Percentiles rank a stretch among this genome's conserved stretches.
Conservation (phyloP, 2,113 vertebrate species). For the Vicugna pacos region DNA sequence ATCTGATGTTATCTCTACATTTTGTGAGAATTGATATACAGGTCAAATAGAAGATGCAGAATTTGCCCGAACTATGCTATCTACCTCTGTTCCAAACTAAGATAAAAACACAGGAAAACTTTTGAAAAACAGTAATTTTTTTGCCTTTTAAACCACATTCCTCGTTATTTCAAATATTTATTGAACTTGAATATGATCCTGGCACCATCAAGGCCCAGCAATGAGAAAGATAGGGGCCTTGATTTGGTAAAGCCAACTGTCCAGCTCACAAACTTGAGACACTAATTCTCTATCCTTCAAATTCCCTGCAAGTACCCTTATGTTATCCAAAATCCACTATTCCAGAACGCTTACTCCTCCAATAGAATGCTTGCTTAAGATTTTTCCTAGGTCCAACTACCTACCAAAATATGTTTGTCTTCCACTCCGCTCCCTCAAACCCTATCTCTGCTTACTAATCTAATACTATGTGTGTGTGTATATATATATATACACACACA, state of each 20-base stretch:
- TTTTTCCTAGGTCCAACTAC: background rate
- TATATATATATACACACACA: too few species aligned
- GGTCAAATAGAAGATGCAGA: background rate
- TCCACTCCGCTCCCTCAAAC: background rate
- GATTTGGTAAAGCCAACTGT: background rate
- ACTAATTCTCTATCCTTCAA: background rate
- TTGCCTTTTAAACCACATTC: background rate
- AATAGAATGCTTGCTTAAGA: background rate
- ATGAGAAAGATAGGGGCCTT: background rate
- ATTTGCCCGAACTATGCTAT: background rate
- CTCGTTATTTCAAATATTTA: background rate
- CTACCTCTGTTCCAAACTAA: background rate
- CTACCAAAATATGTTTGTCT: background rate
- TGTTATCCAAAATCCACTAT: background rate
- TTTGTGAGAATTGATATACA: background rate
- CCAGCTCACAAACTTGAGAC: background rate
- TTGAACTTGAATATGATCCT: background rate
- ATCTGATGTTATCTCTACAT: background rate
- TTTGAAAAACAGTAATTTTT: background rate
- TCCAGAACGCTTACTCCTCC: background rate
- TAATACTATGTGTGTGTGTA: background rate
- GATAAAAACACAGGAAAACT: background rate
- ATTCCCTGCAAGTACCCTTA: background rate
- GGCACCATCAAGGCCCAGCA: background rate
- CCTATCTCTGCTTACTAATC: background rate